A percentile compares a stretch with the other conserved stretches of the same genome.
Evolutionary conservation across 2,888 invertebrate species (phyloP).

Genomic region (Lypha dubia): DNA sequence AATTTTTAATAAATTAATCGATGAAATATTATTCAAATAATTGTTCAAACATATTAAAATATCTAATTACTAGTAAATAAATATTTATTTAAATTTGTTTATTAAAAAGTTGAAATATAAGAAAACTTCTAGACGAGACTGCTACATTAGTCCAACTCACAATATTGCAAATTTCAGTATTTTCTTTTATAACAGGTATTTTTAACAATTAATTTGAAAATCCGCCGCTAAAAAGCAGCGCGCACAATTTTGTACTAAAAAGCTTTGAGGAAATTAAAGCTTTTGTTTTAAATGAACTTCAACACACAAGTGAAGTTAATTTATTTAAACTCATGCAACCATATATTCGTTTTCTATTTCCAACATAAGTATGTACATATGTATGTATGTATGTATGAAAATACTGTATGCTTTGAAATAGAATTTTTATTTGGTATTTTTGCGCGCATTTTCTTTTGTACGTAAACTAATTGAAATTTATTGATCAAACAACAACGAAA

Average conservation of each 20-base stretch:
- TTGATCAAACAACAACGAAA: constrained; percentile 59
- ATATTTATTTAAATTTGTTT: too few species aligned
- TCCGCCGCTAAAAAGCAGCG: background rate
- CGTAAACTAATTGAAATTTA: constrained; percentile 32
- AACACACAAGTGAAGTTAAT: background rate
- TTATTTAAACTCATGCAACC: background rate
- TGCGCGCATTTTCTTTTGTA: constrained; percentile 2
- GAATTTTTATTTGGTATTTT: background rate
- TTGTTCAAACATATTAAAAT: too few species aligned
- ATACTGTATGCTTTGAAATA: background rate
- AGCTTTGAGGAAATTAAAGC: constrained; percentile 30
- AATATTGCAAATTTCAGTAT: too few species aligned
- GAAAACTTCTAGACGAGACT: too few species aligned
- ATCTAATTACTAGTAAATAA: too few species aligned
- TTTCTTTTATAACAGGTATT: too few species aligned
- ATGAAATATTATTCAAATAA: too few species aligned
- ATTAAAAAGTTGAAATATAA: too few species aligned
- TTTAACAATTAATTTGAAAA: too few species aligned
- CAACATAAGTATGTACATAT: too few species aligned
- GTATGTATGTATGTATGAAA: background rate
- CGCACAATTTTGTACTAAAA: constrained; percentile 16
- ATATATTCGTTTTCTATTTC: background rate
- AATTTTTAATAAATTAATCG: too few species aligned
- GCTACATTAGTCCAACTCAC: too few species aligned
- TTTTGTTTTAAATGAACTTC: background rate